Evolutionary conservation across 2,113 vertebrate genomes (phyloP), one percentile per base, ranked within the genome.

Genomic region (Sisor rabdophorus): DNA sequence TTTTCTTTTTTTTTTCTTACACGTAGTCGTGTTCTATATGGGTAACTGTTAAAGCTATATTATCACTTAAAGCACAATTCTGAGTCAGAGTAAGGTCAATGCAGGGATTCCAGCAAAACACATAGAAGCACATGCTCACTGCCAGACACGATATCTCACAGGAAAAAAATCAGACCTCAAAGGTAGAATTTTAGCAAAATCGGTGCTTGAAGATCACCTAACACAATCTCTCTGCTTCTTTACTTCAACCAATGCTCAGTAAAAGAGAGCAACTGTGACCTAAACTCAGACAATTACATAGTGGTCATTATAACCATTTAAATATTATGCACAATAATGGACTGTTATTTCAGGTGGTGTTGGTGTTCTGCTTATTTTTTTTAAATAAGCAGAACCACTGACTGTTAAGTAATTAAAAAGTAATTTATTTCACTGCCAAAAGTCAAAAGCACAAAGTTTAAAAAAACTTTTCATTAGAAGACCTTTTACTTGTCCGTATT

Each of bases 61-160:
- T 30, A 17, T 60, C 55, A 50, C 55, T 52, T 65, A 63, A 26
- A 74, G 48, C 72, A 65, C 75, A 81, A 48, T 28, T 82, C 26
- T 73, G 47, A 67, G 67, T 68, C 68, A 11, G 63, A 72, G 65
- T 48, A 68, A 78, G 73, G 77, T 80, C 40, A 71, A 80, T 74
- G 79, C 77, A 81, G 82, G 78, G 69, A 85, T 52, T 64, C 80
- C 55, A 80, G 55, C 50, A 73, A 71, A 89, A 83, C 86, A 85
- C 81, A 87, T 78, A 86, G 83, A 70, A 50, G 50, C 76, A 78
- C 63, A 64, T 79, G 81, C 83, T 82, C 87, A 87, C 85, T 84
- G 83, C 76, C 70, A 75, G 72, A 77, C 74, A 63, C 50, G 75
- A 75, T 53, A 52, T 47, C 50, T 65, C 48, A 63, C n/a, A 40